phyloP scores from a whole-genome alignment of 2,113 vertebrate genomes.

The Anarhynchus alexandrinus region DNA sequence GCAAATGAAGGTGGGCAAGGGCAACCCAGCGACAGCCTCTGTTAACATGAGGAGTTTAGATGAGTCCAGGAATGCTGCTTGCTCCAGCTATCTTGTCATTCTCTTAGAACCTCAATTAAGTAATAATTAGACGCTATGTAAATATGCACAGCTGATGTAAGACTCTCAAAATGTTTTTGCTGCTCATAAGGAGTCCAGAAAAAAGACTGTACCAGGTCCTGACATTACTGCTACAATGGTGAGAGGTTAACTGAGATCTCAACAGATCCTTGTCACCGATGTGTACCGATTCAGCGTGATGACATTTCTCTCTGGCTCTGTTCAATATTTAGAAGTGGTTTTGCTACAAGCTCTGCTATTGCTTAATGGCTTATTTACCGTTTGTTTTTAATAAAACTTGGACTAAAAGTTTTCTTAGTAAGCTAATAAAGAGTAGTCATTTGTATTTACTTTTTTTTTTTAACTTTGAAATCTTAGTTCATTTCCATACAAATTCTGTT shows the following conservation, averaged over 20 bases:
- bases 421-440: background rate
- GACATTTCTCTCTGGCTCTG: background rate
- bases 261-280: rapidly evolving
- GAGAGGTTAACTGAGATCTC: background rate
- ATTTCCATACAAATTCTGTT: background rate
- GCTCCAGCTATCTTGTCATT: background rate
- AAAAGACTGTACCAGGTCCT: background rate
- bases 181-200: background rate
- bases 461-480: background rate
- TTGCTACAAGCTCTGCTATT: background rate
- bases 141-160: background rate
- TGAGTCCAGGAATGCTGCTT: background rate
- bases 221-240: background rate
- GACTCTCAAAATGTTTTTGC: background rate
- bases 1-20: background rate
- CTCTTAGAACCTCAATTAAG: background rate
- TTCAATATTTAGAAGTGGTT: background rate
- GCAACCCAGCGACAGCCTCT: background rate
- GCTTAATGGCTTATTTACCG: background rate
- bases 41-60: background rate
- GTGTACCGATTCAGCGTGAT: no score
- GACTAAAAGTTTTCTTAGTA: background rate
- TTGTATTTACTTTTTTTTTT: background rate
- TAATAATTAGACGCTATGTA: background rate
- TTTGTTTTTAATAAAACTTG: background rate